Conservation (phyloP, 2,113 vertebrate species). For the Neolamprologus longior region DNA sequence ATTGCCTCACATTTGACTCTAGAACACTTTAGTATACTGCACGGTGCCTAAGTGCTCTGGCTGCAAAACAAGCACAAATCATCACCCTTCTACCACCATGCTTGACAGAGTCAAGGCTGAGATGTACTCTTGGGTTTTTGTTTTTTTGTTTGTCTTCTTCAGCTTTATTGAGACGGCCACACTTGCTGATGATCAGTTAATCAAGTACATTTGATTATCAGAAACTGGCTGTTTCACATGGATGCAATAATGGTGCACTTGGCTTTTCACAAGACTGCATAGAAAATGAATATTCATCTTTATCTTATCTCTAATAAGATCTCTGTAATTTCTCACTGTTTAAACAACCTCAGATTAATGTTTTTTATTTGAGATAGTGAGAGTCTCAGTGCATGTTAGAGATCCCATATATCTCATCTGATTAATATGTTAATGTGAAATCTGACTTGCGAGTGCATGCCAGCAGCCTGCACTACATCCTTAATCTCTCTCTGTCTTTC, state of each 20-base stretch:
- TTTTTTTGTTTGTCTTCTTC: background rate
- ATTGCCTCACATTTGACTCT: background rate
- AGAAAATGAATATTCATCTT: background rate
- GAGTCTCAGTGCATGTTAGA: background rate
- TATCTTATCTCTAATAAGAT: background rate
- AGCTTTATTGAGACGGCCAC: background rate
- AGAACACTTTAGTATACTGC: background rate
- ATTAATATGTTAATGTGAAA: conserved; percentile 56
- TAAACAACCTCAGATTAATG: background rate
- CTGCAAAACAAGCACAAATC: background rate
- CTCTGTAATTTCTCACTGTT: background rate
- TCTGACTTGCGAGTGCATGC: background rate
- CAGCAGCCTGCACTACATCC: conserved; percentile 1
- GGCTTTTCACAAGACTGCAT: background rate
- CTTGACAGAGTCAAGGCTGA: background rate
- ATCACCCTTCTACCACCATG: background rate
- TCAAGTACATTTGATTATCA: background rate
- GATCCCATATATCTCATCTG: conserved; percentile 28
- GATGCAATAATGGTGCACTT: background rate
- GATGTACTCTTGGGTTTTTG: background rate
- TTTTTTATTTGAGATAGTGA: background rate
- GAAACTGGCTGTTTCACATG: background rate
- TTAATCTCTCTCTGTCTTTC: conserved; percentile 28
- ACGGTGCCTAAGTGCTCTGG: background rate
- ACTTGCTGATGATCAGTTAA: background rate